phyloP scores from a whole-genome alignment of 92 coral and sea anemone genomes.

The Siderastrea radians region DNA sequence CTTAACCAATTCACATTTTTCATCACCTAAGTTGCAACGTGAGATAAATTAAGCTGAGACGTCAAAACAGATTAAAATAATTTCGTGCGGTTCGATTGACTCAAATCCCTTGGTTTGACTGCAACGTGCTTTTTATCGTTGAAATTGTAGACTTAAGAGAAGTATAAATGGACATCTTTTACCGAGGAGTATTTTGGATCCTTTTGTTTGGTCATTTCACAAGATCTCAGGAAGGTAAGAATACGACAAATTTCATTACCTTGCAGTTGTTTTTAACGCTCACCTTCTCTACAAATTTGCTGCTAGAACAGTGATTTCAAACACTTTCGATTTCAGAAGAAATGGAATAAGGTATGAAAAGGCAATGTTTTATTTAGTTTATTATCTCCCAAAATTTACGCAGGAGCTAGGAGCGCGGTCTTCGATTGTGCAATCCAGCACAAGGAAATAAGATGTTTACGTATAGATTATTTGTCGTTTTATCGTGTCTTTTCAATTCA shows the following conservation, averaged over 20 bases:
- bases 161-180: constrained; percentile 5
- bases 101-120: not conserved
- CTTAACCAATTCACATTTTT: not conserved
- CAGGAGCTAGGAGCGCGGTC: too few relatives aligned
- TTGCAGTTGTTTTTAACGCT: not conserved
- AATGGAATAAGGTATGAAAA: too few relatives aligned
- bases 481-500: too few relatives aligned
- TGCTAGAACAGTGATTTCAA: not conserved
- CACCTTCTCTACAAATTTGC: not conserved
- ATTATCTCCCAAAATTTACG: too few relatives aligned
- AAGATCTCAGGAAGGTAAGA: constrained; percentile 4
- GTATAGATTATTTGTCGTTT: too few relatives aligned
- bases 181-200: not conserved
- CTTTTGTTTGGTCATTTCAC: constrained; percentile 5
- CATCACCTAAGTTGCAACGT: constrained; percentile 15
- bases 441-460: too few relatives aligned
- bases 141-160: not conserved
- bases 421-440: too few relatives aligned
- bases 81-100: not conserved
- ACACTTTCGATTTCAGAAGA: too few relatives aligned
- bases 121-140: not conserved
- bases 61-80: not conserved
- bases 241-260: too few relatives aligned
- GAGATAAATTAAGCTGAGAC: not conserved
- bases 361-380: too few relatives aligned